These are phyloP conservation scores for Scarus forsteni DNA, from an alignment of 2,797 vertebrate genomes.

Conservation along the genomic window DNA sequence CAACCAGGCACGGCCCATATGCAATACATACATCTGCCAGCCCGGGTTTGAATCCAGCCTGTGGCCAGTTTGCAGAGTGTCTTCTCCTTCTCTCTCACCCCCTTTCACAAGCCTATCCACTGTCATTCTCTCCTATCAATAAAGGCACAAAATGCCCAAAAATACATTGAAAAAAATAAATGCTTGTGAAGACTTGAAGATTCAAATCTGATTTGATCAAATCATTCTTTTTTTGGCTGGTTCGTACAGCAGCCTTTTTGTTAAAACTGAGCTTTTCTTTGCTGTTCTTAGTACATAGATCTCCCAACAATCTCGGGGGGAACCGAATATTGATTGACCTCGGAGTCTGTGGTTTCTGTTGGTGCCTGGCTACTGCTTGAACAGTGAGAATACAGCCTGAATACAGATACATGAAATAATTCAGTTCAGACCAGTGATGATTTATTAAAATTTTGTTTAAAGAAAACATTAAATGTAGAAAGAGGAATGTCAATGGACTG, in stretches of 20 bases:
- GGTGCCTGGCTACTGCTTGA: slow-evolving; percentile 1
- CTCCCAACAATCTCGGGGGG: background rate
- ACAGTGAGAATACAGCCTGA: slow-evolving; percentile 3
- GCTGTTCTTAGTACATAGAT: slow-evolving; percentile 15
- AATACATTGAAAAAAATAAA: too few species aligned
- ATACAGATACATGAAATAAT: slow-evolving; percentile 2
- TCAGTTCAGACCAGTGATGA: background rate
- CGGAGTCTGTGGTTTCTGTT: background rate
- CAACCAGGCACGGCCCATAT: too few species aligned
- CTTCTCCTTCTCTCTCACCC: too few species aligned
- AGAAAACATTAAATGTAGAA: background rate
- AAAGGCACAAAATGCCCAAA: too few species aligned
- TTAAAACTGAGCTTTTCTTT: slow-evolving; percentile 9
- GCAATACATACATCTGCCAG: too few species aligned
- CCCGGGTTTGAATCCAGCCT: too few species aligned
- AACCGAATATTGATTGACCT: slow-evolving; percentile 31
- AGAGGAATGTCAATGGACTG: background rate
- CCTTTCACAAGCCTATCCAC: too few species aligned
- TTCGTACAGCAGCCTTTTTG: background rate
- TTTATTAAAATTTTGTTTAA: background rate
- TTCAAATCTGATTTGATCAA: background rate
- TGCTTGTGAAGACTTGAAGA: background rate
- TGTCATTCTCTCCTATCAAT: too few species aligned
- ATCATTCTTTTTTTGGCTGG: background rate
- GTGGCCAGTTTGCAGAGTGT: too few species aligned